Evolutionary conservation across 2,797 vertebrate genomes (phyloP).

Genomic region (Garrulus glandarius): DNA sequence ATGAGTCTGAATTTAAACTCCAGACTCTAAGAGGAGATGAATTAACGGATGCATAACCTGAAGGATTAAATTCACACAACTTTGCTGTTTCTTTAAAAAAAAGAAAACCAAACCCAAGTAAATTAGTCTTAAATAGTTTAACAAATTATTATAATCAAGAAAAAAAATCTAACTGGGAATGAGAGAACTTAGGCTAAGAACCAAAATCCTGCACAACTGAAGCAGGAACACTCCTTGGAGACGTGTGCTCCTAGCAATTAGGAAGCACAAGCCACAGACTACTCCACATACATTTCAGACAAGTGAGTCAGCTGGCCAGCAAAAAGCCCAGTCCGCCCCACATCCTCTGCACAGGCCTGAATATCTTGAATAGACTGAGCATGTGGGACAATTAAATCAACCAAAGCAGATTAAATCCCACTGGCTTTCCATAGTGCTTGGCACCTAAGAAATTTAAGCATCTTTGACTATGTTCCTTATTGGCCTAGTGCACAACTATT

Average conservation of each 20-base stretch:
- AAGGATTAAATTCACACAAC: background rate
- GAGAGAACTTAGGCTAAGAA: background rate
- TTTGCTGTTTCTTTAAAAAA: background rate
- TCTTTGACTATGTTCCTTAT: background rate
- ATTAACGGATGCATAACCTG: background rate
- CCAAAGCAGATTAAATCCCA: background rate
- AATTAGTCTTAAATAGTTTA: background rate
- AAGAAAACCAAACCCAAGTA: fast-evolving
- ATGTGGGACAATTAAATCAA: background rate
- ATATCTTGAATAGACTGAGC: background rate
- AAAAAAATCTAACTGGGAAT: background rate
- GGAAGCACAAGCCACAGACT: background rate
- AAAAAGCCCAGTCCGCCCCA: background rate
- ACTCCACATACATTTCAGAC: background rate
- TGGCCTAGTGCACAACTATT: background rate
- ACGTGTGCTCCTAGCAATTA: background rate
- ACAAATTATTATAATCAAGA: background rate
- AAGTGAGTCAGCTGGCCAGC: background rate
- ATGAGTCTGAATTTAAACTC: background rate
- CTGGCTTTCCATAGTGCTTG: background rate
- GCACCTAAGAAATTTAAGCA: background rate
- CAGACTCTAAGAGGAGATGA: background rate
- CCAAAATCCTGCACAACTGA: background rate
- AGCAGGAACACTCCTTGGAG: background rate
- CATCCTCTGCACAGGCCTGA: background rate